Evolutionary conservation across 2,797 vertebrate genomes (phyloP).

Genomic region (Pangasius djambal): DNA sequence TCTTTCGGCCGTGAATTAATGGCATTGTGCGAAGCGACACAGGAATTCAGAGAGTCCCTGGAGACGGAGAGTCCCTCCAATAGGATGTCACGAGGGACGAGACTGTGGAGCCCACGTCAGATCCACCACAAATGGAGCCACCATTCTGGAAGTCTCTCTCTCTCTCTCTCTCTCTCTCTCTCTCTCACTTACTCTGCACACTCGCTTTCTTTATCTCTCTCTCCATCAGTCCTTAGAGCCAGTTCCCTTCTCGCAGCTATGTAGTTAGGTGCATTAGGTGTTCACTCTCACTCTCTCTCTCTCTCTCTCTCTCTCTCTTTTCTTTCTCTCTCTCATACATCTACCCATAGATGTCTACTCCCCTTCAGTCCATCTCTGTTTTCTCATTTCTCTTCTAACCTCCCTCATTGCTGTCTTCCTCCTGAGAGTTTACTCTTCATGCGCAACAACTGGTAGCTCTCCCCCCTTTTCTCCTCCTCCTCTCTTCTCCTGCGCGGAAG

Average conservation of each 20-base stretch:
- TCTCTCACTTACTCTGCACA: constrained; percentile 7
- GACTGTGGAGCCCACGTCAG: constrained; percentile 82
- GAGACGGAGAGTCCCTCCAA: constrained; percentile 80
- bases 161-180: constrained; percentile 62
- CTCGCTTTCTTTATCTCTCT: constrained; percentile 42
- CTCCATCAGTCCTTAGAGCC: constrained; percentile 46
- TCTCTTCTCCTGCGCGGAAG: constrained; percentile 33
- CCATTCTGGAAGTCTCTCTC: constrained; percentile 57
- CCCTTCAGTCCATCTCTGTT: constrained; percentile 39
- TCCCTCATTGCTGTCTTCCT: constrained; percentile 49
- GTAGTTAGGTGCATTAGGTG: constrained; percentile 52
- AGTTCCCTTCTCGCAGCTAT: constrained; percentile 43
- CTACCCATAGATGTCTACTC: constrained; percentile 23
- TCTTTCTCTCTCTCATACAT: constrained; percentile 36
- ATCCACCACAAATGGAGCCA: constrained; percentile 86
- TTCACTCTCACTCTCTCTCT: constrained; percentile 32
- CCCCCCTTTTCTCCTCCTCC: constrained; percentile 34
- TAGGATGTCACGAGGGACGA: constrained; percentile 84
- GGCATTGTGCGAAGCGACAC: constrained; percentile 36
- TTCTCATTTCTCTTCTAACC: constrained; percentile 28
- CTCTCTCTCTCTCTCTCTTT: constrained; percentile 20
- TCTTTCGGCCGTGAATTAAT: constrained; percentile 29
- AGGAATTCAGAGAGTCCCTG: constrained; percentile 68
- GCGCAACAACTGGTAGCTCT: constrained; percentile 57
- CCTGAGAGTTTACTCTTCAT: constrained; percentile 51